Evolutionary conservation across 2,888 invertebrate species (phyloP), one percentile per base, ranked within the genome.

Genomic region (Rhagophthalmus giganteus): DNA sequence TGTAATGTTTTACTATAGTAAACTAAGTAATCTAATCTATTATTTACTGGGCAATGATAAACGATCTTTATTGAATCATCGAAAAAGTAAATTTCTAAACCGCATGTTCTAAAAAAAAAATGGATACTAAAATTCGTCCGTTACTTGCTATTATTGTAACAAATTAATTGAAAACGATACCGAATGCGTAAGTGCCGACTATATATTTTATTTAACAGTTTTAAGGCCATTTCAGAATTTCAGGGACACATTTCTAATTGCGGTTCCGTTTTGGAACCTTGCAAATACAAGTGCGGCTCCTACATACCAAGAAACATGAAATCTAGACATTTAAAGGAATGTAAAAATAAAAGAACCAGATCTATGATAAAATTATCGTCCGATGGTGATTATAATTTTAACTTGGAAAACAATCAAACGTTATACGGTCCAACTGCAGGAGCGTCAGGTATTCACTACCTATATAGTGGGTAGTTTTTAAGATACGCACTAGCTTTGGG

Each of bases 201-300:
- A 16, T 24, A 37, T 16, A n/a, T 37, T 11, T 2, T 25, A 6
- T 7, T 12, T 11, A 37, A 20, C 25, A 11, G 12, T 26, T 45
- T 27, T n/a, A 44, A n/a, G 32, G 34, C 40, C 42, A 27, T 12
- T 50, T 50, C 35, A 41, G n/a, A 16, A 48, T 66, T 65, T 55
- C 40, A 86, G 82, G 81, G 81, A 42, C 88, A 88, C 60, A 70
- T 86, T 50, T 81, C 83, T 49, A 80, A 82, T 59, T 89, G 88
- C 56, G 85, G 86, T 8, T 84, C 85, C 50, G 86, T 88, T 6
- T 69, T 88, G 60, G 84, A 87, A 65, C 82, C 86, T 65, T 88
- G 88, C 44, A 82, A 83, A 0, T 77, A 84, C 60, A 80, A 82
- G 34, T 88, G 88, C 60, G 84, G 85, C 0, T 82, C 83, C 2